phyloP scores from a whole-genome alignment of 2,888 invertebrate genomes.

The Candidula unifasciata region DNA sequence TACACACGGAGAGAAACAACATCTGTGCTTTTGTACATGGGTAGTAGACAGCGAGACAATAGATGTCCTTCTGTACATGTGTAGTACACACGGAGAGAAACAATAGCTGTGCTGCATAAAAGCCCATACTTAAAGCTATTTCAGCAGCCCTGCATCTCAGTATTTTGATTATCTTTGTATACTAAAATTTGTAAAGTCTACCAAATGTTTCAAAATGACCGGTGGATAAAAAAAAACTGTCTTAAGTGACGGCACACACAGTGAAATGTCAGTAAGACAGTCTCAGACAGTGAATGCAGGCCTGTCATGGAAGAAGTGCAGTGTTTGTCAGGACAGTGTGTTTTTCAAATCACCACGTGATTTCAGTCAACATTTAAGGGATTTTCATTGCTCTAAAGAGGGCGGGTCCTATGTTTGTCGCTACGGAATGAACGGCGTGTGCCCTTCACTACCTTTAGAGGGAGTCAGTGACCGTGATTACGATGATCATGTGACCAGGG shows the following conservation, averaged over 20 bases:
- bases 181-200: too few species aligned
- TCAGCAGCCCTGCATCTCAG: too few species aligned
- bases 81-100: too few species aligned
- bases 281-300: constrained; percentile 6
- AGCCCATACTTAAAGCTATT: too few species aligned
- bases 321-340: constrained; percentile 61
- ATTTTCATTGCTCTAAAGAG: constrained; percentile 88
- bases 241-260: background rate
- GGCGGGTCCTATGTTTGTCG: constrained; percentile 91
- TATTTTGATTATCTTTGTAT: too few species aligned
- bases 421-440: constrained; percentile 92
- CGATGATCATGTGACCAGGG: constrained; percentile 88
- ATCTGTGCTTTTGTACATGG: too few species aligned
- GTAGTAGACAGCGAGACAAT: too few species aligned
- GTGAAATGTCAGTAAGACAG: constrained; percentile 34
- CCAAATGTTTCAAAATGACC: too few species aligned
- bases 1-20: too few species aligned
- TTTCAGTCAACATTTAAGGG: constrained; percentile 86
- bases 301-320: constrained; percentile 68
- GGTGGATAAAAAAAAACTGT: background rate
- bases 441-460: constrained; percentile 90
- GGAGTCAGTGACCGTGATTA: constrained; percentile 93
- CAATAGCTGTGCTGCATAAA: too few species aligned
- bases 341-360: constrained; percentile 74
- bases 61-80: too few species aligned